These are phyloP conservation scores for Apantesis nais DNA, from an alignment of 2,888 invertebrate species.

Conservation along the genomic window DNA sequence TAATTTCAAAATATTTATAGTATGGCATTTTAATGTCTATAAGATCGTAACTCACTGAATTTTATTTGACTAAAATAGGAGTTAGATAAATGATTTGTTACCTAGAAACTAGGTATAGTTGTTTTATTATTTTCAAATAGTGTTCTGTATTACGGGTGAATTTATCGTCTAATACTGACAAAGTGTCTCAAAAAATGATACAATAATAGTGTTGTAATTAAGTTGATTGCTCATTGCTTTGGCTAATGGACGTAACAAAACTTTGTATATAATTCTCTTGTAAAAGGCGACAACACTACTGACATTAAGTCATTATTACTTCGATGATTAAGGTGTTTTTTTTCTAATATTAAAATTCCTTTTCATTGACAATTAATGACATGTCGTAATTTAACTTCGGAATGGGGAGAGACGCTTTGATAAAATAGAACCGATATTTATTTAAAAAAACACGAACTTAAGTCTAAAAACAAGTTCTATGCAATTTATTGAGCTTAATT, in stretches of 20 bases:
- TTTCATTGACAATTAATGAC: not conserved
- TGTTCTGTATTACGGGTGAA: slow-evolving; percentile 13
- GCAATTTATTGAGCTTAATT: not conserved
- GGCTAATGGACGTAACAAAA: slow-evolving; percentile 48
- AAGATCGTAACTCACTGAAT: not conserved
- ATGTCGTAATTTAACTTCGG: not conserved
- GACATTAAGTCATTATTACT: slow-evolving; percentile 3
- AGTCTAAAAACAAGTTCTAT: not conserved
- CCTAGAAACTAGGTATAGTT: not conserved
- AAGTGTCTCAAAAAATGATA: slow-evolving; percentile 51
- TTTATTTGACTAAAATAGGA: not conserved
- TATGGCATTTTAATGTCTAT: not conserved
- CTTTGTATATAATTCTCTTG: slow-evolving; percentile 31
- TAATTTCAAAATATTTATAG: slow-evolving; percentile 14
- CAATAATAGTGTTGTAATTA: slow-evolving; percentile 51
- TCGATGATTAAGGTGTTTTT: not conserved
- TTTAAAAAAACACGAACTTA: not conserved
- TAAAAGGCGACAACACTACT: slow-evolving; percentile 15
- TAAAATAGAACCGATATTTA: not conserved
- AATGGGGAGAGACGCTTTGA: not conserved
- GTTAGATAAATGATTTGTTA: slow-evolving; percentile 1
- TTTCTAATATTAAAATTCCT: not conserved
- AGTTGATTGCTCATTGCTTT: slow-evolving; percentile 50
- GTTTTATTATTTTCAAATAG: slow-evolving; percentile 14
- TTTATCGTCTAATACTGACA: slow-evolving; percentile 35